Conservation (phyloP, 2,888 invertebrate species). For the Ephialtes manifestator region DNA sequence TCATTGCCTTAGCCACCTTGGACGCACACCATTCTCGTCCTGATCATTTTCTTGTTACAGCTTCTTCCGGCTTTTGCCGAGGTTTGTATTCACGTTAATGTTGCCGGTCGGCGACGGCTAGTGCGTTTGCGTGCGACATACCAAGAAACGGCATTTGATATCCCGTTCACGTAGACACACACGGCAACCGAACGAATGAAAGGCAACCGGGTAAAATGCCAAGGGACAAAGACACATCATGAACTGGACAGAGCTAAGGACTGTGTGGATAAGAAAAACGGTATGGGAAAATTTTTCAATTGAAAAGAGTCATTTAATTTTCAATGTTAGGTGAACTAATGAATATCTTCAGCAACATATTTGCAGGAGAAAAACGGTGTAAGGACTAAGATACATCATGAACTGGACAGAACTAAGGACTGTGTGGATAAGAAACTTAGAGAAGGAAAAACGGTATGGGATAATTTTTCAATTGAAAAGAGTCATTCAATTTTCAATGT, state of each 20-base stretch:
- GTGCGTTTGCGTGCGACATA: slow-evolving; percentile 74
- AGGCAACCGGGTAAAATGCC: slow-evolving; percentile 27
- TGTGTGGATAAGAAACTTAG: too few species aligned
- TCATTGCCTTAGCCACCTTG: slow-evolving; percentile 4
- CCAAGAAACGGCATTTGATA: slow-evolving; percentile 80
- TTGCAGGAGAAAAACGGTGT: too few species aligned
- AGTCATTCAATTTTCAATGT: slow-evolving; percentile 18
- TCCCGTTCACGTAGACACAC: slow-evolving; percentile 78
- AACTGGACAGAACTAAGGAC: too few species aligned
- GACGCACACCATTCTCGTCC: neutral
- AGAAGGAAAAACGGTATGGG: too few species aligned
- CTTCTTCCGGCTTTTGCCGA: slow-evolving; percentile 58
- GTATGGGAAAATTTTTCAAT: slow-evolving; percentile 42
- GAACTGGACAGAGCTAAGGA: slow-evolving; percentile 13
- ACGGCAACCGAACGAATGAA: slow-evolving; percentile 54
- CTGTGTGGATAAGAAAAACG: slow-evolving; percentile 53
- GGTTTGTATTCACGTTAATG: slow-evolving; percentile 59
- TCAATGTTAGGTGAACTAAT: too few species aligned
- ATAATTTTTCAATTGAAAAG: neutral
- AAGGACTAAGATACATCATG: too few species aligned
- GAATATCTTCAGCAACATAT: slow-evolving; percentile 18
- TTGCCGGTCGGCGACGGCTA: slow-evolving; percentile 55
- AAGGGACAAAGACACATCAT: slow-evolving; percentile 32
- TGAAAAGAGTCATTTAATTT: too few species aligned
- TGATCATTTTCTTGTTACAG: slow-evolving; percentile 40